Evolutionary conservation across 2,113 vertebrate genomes (phyloP).

Genomic region (Pycnonotus jocosus): DNA sequence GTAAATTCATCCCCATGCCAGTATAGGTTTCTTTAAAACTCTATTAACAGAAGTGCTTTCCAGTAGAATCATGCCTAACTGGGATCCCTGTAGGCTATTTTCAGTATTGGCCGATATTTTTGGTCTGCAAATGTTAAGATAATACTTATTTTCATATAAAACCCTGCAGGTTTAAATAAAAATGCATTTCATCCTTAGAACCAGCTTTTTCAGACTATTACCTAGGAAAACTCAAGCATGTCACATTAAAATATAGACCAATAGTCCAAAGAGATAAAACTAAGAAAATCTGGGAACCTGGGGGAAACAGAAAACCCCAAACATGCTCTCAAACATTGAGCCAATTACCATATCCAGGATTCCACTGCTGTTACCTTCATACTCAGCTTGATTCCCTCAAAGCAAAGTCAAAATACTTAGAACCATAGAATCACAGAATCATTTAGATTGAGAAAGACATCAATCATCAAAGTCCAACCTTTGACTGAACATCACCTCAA

Average conservation of each 20-base stretch:
- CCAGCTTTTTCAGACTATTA: neutral
- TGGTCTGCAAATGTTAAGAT: neutral
- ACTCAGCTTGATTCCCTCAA: neutral
- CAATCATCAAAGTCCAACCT: neutral
- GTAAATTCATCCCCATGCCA: neutral
- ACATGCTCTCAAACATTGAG: neutral
- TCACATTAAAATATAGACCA: neutral
- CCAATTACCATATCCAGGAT: neutral
- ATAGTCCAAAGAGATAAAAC: neutral
- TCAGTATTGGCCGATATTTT: neutral
- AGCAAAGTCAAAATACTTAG: neutral
- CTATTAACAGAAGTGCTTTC: neutral
- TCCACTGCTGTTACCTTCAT: neutral
- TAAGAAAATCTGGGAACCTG: neutral
- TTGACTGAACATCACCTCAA: neutral
- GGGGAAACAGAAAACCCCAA: rapidly evolving
- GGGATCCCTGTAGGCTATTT: neutral
- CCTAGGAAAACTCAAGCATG: neutral
- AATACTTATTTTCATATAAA: neutral
- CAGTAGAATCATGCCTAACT: neutral
- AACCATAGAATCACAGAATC: neutral
- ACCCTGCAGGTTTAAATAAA: neutral
- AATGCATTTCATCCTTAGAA: neutral
- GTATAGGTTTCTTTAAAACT: neutral
- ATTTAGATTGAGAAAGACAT: neutral